Evolutionary conservation across 1,140 invertebrate genomes (phyloP), one percentile per base, ranked within the genome.

Genomic region (Procambarus clarkii): DNA sequence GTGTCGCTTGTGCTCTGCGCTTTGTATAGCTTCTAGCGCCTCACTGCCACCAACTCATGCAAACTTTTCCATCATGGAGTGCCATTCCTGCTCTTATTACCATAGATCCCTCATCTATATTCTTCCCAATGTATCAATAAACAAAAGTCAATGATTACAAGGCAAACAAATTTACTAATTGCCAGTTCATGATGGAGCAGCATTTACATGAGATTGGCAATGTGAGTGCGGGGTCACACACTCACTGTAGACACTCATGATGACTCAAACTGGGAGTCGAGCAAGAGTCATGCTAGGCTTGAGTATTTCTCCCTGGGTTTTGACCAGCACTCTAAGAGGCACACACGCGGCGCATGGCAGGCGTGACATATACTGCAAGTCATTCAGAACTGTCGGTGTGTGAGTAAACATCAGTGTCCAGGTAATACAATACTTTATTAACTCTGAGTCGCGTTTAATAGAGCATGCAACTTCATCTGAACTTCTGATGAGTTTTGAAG

Each of bases 351-450:
- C 50, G 80, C 80, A 82, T 82, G 80, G 13, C 80, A 82, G 80
- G 50, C 80, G 80, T 58, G 80, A 82, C 54, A 24, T 60, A 82
- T 60, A 82, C 80, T 82, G 80, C 80, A 82, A 60, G 80, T 82
- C 80, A 60, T 54, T 58, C 21, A 50, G 50, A 50, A 50, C 48
- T 54, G 54, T 82, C 80, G 80, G 48, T 58, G 80, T 58, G 80
- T 50, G 54, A 82, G 54, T 50, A 60, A 21, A 58, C 80, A 58
- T 82, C 50, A 11, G n/a, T 54, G 80, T 58, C 78, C 46, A 82
- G 80, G 80, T 82, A 82, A 82, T 34, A 58, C 24, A 21, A 50
- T 5, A 54, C n/a, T 58, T 34, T 46, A 15, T 24, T 58, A 34
- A 34, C 69, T 74, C 69, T 21, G 8, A 11, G 24, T 24, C 69